Percentiles rank a stretch among this genome's conserved stretches.
Evolutionary conservation across 2,888 invertebrate species (phyloP).

Genomic region (Meta bourneti): DNA sequence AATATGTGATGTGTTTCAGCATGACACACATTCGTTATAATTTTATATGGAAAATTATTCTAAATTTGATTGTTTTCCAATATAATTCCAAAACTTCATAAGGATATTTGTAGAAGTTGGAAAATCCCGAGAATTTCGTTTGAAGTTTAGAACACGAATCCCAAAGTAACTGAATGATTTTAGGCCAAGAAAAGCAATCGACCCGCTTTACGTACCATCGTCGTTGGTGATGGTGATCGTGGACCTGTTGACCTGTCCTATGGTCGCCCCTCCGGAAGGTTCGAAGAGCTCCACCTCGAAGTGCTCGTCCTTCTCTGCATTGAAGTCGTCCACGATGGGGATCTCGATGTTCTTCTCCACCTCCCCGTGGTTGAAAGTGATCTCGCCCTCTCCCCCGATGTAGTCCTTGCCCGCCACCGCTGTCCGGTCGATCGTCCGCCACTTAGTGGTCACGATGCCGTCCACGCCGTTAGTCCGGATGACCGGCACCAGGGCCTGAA

Average conservation of each 20-base stretch:
- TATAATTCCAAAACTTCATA: no score
- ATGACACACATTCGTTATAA: no score
- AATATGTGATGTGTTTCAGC: no score
- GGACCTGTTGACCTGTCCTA: constrained; percentile 82
- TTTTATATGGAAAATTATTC: no score
- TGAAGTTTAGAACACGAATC: no score
- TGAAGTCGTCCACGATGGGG: constrained; percentile 83
- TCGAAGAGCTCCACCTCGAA: constrained; percentile 83
- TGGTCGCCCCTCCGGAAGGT: constrained; percentile 82
- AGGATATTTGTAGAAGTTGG: no score
- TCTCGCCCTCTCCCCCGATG: constrained; percentile 82
- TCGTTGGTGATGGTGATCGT: constrained; percentile 84
- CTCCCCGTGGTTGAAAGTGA: constrained; percentile 82
- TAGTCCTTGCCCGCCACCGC: constrained; percentile 84
- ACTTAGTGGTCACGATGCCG: constrained; percentile 83
- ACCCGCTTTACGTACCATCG: constrained; percentile 81
- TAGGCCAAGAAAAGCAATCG: no score
- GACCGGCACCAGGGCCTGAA: constrained; percentile 82
- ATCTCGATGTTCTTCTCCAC: constrained; percentile 83
- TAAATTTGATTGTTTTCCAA: no score
- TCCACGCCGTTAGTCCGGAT: constrained; percentile 83
- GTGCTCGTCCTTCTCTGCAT: constrained; percentile 84
- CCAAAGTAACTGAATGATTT: no score
- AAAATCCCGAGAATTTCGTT: no score
- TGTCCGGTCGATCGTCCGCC: constrained; percentile 84